A percentile compares a stretch with the other conserved stretches of the same genome.
These are phyloP conservation scores for Macropodus opercularis DNA, from an alignment of 2,797 vertebrate species.

Conservation along the genomic window DNA sequence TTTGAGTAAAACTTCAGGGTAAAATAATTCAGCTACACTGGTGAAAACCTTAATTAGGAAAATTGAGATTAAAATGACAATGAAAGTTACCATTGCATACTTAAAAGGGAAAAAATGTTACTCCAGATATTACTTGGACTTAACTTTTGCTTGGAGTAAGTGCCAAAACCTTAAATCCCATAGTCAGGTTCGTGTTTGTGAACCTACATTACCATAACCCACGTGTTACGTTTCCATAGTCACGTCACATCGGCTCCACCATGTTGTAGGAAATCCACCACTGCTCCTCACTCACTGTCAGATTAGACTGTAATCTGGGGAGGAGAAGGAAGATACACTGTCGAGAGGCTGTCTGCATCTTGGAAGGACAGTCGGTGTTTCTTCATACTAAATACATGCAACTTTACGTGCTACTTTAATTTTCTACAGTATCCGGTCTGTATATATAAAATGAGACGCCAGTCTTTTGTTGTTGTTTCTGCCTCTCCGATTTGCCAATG, in stretches of 20 bases:
- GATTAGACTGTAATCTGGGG: constrained; percentile 81
- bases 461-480: constrained; percentile 23
- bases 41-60: too few species aligned
- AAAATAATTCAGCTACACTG: too few species aligned
- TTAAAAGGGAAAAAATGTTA: too few species aligned
- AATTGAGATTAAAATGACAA: too few species aligned
- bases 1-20: too few species aligned
- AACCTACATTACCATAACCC: constrained; percentile 46
- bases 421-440: constrained; percentile 9
- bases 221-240: constrained; percentile 71
- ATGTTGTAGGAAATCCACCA: constrained; percentile 81
- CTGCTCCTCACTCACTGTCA: constrained; percentile 65
- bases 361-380: constrained; percentile 25
- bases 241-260: constrained; percentile 77
- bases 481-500: constrained; percentile 23
- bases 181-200: background rate
- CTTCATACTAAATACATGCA: background rate
- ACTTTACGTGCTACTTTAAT: background rate
- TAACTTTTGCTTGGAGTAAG: too few species aligned
- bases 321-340: constrained; percentile 53
- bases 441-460: constrained; percentile 50
- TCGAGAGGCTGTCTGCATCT: constrained; percentile 55
- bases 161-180: background rate
- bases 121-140: too few species aligned
- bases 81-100: too few species aligned